phyloP scores from a whole-genome alignment of 1,140 invertebrate species.

The Dendrolimus kikuchii region DNA sequence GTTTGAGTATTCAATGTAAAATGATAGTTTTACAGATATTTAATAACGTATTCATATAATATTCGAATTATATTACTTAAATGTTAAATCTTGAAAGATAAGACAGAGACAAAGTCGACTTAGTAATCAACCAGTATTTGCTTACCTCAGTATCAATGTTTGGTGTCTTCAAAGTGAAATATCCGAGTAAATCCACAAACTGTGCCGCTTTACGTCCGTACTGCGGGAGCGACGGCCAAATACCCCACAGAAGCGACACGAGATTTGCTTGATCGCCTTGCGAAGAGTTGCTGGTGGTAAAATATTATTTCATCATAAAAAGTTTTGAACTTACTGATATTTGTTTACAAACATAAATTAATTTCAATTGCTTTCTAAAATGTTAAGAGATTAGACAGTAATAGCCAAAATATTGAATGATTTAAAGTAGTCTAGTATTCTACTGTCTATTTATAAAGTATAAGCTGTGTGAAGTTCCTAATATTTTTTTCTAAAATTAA shows the following conservation, averaged over 20 bases:
- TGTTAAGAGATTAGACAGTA: too few species aligned
- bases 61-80: neutral
- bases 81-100: neutral
- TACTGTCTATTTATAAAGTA: too few species aligned
- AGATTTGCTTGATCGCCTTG: slow-evolving; percentile 83
- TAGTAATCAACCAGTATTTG: slow-evolving; percentile 6
- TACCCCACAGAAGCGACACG: slow-evolving; percentile 88
- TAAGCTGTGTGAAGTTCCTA: too few species aligned
- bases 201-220: slow-evolving; percentile 96
- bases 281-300: slow-evolving; percentile 78
- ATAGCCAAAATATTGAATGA: too few species aligned
- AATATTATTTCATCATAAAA: neutral
- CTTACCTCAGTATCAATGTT: slow-evolving; percentile 72
- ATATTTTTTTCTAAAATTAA: neutral
- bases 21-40: too few species aligned
- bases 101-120: neutral
- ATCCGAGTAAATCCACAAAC: slow-evolving; percentile 96
- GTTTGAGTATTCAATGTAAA: too few species aligned
- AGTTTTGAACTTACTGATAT: too few species aligned
- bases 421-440: too few species aligned
- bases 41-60: too few species aligned
- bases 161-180: slow-evolving; percentile 89
- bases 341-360: too few species aligned
- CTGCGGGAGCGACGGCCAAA: slow-evolving; percentile 92
- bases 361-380: too few species aligned